phyloP scores from a whole-genome alignment of 2,888 invertebrate species.

The Taenaris catops region DNA sequence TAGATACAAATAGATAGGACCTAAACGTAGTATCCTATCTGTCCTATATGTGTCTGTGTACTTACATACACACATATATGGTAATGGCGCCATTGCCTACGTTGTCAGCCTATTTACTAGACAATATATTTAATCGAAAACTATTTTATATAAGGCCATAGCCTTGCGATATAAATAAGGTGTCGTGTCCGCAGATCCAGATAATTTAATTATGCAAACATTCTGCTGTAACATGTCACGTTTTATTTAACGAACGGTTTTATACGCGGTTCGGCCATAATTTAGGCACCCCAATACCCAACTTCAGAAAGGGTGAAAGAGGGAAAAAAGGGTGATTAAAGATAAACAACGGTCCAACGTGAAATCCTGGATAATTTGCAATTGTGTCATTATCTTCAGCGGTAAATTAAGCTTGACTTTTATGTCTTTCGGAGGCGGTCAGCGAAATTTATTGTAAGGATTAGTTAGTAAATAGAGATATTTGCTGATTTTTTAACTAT shows the following conservation, averaged over 20 bases:
- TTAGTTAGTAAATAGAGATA: slow-evolving; percentile 28
- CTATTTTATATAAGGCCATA: too few species aligned
- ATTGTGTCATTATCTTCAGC: slow-evolving; percentile 61
- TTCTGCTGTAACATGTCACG: slow-evolving; percentile 25
- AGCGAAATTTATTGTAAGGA: slow-evolving; percentile 40
- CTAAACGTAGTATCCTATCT: too few species aligned
- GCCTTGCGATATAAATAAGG: background rate
- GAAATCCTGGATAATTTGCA: slow-evolving; percentile 60
- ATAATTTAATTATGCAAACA: slow-evolving; percentile 28
- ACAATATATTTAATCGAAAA: too few species aligned
- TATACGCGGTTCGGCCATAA: slow-evolving; percentile 43
- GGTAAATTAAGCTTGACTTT: slow-evolving; percentile 54
- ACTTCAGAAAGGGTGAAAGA: slow-evolving; percentile 50
- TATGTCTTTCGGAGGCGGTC: slow-evolving; percentile 40
- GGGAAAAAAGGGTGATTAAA: slow-evolving; percentile 71
- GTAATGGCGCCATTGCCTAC: too few species aligned
- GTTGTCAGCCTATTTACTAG: too few species aligned
- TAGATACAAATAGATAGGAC: too few species aligned
- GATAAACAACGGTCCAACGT: slow-evolving; percentile 68
- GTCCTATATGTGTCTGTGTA: too few species aligned
- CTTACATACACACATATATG: too few species aligned
- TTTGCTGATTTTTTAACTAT: slow-evolving; percentile 32
- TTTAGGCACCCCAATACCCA: slow-evolving; percentile 63
- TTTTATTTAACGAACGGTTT: slow-evolving; percentile 32
- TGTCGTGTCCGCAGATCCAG: slow-evolving; percentile 1